Conservation (phyloP, 2,888 invertebrate species). For the Scotopteryx bipunctaria region DNA sequence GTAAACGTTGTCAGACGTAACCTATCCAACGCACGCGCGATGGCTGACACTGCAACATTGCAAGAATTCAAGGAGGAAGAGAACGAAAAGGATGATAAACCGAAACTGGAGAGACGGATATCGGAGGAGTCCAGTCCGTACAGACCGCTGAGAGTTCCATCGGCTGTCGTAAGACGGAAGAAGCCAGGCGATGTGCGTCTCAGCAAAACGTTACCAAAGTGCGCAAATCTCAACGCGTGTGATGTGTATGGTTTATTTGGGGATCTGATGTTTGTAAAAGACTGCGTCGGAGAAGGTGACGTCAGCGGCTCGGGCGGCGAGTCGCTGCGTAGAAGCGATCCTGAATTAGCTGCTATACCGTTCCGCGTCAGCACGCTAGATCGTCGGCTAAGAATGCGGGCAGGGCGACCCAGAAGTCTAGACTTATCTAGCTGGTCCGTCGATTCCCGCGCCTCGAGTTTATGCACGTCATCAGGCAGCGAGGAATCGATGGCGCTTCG, state of each 20-base stretch:
- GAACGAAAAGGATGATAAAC: constrained; percentile 70
- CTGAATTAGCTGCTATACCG: constrained; percentile 92
- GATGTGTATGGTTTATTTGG: constrained; percentile 96
- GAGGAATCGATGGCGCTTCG: constrained; percentile 91
- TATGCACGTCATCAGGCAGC: constrained; percentile 93
- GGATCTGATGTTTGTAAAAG: constrained; percentile 94
- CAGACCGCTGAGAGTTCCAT: constrained; percentile 72
- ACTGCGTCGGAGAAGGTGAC: constrained; percentile 91
- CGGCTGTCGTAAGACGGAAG: constrained; percentile 70
- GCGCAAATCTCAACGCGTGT: constrained; percentile 87
- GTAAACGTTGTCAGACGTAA: constrained; percentile 72
- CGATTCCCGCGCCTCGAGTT: constrained; percentile 91
- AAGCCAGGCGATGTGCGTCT: constrained; percentile 83
- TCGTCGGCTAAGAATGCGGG: constrained; percentile 91
- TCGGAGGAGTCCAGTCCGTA: constrained; percentile 82
- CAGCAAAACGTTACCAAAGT: constrained; percentile 91
- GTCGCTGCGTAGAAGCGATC: constrained; percentile 90
- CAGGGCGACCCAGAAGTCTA: constrained; percentile 90
- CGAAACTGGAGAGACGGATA: constrained; percentile 86
- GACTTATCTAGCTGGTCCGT: constrained; percentile 95
- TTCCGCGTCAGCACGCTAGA: constrained; percentile 92
- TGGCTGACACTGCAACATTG: constrained; percentile 63
- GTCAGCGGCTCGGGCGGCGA: constrained; percentile 89
- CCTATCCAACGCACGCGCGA: constrained; percentile 67
- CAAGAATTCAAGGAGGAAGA: constrained; percentile 75